Base-by-base conservation (phyloP, 2,113 vertebrate genomes). In the Scalopus aquaticus region DNA sequence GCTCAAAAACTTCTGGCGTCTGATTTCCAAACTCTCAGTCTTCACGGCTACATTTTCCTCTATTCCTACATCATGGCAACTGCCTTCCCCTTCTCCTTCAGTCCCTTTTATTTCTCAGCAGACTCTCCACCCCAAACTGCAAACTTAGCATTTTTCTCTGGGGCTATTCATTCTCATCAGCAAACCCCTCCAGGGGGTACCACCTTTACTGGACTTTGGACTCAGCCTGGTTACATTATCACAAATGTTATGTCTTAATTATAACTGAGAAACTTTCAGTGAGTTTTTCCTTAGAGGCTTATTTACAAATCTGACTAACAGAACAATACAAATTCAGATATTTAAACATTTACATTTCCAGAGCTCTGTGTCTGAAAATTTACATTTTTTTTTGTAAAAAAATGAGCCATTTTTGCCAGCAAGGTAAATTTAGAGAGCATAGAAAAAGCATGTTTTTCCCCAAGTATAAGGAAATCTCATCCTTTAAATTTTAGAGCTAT, bases 271-370 rank as follows among this genome's bases (percentile, higher is more conserved):
- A 78, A 54, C 3, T 64, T 81, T 32, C 4, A 46, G 51, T 73
- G 46, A 95, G 20, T 28, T 95, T 96, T 46, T n/a, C 56, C 49
- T 88, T 5, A 12, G 24, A 35, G 44, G 11, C 17, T 90, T 87
- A 6, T 73, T 95, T 49, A 92, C 20, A 69, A 2, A 84, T 67
- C 62, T 69, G 39, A n/a, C 30, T 88, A 87, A 42, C 26, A 81
- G 12, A 88, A 54, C 22, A 91, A 94, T 58, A 24, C 1, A 84
- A 88, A 91, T 72, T 30, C 69, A 95, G 91, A 8, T 85, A 37
- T 82, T 86, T 81, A 90, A 95, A 72, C 15, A 49, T 69, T 88
- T 74, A 28, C 54, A 32, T 88, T 74, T 92, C 35, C 88, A 73
- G 22, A 77, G 76, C 60, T 84, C 65, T 88, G 51, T 62, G 1